These are phyloP conservation scores for Palythoa heliodiscus DNA, from an alignment of 92 coral and sea anemone species.

Conservation along the genomic window DNA sequence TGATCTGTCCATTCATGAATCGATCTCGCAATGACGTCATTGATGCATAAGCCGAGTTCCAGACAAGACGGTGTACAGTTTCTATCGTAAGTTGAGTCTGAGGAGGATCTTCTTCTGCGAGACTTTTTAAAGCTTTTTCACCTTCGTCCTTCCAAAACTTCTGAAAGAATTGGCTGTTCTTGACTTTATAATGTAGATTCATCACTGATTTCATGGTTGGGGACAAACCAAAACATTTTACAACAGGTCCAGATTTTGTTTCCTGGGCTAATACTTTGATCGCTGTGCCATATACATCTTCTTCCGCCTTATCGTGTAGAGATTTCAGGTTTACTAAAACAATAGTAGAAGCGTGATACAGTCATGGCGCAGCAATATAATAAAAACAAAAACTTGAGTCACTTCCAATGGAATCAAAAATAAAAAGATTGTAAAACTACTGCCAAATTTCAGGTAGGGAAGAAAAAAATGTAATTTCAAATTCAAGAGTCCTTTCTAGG, in stretches of 20 bases:
- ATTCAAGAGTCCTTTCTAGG: too few species aligned
- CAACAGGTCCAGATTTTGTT: neutral
- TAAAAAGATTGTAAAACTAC: too few species aligned
- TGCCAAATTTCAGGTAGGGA: too few species aligned
- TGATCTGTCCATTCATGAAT: slow-evolving; percentile 49
- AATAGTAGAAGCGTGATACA: slow-evolving; percentile 1
- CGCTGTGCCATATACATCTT: slow-evolving; percentile 35
- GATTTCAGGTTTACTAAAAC: slow-evolving; percentile 51
- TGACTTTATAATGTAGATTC: slow-evolving; percentile 43
- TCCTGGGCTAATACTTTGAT: slow-evolving; percentile 56
- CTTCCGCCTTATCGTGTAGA: slow-evolving; percentile 16
- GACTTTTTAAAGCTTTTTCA: too few species aligned
- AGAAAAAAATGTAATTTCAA: too few species aligned
- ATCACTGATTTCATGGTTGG: slow-evolving; percentile 52
- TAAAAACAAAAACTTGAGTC: too few species aligned
- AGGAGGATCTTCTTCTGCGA: neutral
- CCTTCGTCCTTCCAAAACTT: too few species aligned
- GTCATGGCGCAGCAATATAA: too few species aligned
- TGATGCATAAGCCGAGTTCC: neutral
- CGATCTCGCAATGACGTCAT: slow-evolving; percentile 33
- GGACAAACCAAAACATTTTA: slow-evolving; percentile 69
- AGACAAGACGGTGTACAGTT: too few species aligned
- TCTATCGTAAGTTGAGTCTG: slow-evolving; percentile 44
- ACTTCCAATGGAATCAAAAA: too few species aligned
- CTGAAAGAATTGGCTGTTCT: neutral